These are phyloP conservation scores for Matsumyia berberina DNA, from an alignment of 2,888 invertebrate species.

Conservation along the genomic window DNA sequence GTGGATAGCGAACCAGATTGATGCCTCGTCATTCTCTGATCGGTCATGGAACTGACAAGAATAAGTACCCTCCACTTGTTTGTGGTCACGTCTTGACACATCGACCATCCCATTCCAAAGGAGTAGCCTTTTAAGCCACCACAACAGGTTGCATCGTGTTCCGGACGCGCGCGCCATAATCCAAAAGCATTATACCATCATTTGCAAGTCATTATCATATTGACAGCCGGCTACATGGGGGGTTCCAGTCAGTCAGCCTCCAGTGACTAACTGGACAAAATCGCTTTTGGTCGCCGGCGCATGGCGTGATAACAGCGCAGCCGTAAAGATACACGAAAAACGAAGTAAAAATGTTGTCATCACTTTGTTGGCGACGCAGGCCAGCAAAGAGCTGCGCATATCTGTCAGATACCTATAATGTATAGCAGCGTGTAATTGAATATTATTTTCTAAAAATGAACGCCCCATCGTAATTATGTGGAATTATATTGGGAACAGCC, in stretches of 20 bases:
- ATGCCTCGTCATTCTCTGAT: slow-evolving; percentile 31
- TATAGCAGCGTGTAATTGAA: slow-evolving; percentile 72
- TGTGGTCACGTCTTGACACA: slow-evolving; percentile 10
- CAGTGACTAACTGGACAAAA: slow-evolving; percentile 75
- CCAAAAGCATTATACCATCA: slow-evolving; percentile 73
- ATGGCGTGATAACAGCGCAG: slow-evolving; percentile 49
- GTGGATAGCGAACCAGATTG: slow-evolving; percentile 8
- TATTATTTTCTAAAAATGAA: slow-evolving; percentile 72
- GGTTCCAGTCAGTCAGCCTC: slow-evolving; percentile 69
- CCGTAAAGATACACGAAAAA: slow-evolving; percentile 30
- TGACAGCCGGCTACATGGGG: slow-evolving; percentile 73
- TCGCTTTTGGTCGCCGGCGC: slow-evolving; percentile 47
- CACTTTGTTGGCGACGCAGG: slow-evolving; percentile 47
- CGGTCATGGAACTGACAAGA: slow-evolving; percentile 39
- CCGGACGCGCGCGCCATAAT: slow-evolving; percentile 52
- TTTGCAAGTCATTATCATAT: slow-evolving; percentile 76
- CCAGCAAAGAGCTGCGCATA: slow-evolving; percentile 33
- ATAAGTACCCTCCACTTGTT: slow-evolving; percentile 26
- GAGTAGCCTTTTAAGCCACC: slow-evolving; percentile 33
- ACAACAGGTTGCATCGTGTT: slow-evolving; percentile 51
- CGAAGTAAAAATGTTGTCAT: slow-evolving; percentile 61
- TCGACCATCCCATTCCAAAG: slow-evolving; percentile 1
- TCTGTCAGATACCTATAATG: slow-evolving; percentile 61
- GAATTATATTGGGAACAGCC: slow-evolving; percentile 63
- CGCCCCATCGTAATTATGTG: slow-evolving; percentile 73